A percentile compares a stretch with the other conserved stretches of the same genome.
phyloP scores from a whole-genome alignment of 2,888 invertebrate genomes.

The Lottia gigantea region DNA sequence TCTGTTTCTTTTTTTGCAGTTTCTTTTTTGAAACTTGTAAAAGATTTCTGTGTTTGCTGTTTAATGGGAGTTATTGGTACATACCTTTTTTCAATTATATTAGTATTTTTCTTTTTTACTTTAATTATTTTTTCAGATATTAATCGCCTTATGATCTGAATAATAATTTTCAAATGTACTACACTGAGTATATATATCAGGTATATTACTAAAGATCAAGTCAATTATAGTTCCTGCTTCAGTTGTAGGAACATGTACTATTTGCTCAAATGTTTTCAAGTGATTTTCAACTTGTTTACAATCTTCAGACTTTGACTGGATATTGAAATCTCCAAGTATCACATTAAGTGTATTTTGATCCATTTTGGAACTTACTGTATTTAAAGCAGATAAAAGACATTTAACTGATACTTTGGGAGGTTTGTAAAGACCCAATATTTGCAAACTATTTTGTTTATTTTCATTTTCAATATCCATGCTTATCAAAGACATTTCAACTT shows the following conservation, averaged over 20 bases:
- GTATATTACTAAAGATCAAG: neutral
- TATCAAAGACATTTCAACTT: neutral
- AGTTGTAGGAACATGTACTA: neutral
- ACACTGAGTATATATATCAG: neutral
- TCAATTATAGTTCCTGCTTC: neutral
- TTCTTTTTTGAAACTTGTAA: too few relatives aligned
- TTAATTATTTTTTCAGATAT: too few relatives aligned
- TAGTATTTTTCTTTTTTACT: too few relatives aligned
- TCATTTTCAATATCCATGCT: neutral
- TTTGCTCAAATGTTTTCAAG: too few relatives aligned
- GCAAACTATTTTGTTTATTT: neutral
- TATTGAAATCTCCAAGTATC: conserved; percentile 4
- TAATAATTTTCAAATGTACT: neutral
- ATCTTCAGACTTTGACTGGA: neutral
- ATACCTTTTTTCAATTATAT: too few relatives aligned
- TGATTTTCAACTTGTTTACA: neutral
- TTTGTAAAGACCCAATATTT: neutral
- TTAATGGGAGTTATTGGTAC: too few relatives aligned
- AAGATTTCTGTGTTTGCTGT: too few relatives aligned
- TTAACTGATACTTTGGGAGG: neutral
- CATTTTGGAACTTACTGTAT: neutral
- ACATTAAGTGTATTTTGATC: neutral
- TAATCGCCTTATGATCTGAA: neutral
- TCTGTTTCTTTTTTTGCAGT: too few relatives aligned
- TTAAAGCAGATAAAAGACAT: neutral